These are phyloP conservation scores for Hofmannophila pseudospretella DNA, from an alignment of 2,888 invertebrate genomes.

Conservation along the genomic window DNA sequence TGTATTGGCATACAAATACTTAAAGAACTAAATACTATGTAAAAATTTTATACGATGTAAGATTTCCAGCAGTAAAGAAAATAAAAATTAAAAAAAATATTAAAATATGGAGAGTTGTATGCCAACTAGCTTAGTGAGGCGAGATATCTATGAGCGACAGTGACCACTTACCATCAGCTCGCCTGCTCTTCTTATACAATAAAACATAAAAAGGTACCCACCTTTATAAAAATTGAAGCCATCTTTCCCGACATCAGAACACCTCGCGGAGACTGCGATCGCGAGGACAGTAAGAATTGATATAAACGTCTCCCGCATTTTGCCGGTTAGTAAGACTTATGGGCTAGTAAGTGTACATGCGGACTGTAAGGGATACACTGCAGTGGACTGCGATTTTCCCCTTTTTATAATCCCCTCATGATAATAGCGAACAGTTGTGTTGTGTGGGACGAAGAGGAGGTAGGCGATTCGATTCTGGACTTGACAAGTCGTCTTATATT, in stretches of 20 bases:
- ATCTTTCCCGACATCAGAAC: constrained; percentile 42
- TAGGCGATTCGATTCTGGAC: not conserved
- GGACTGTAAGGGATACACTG: constrained; percentile 22
- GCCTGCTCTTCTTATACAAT: too few species aligned
- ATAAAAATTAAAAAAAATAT: too few species aligned
- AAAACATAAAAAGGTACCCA: too few species aligned
- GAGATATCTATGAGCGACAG: too few species aligned
- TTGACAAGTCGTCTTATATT: constrained; percentile 7
- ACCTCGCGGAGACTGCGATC: constrained; percentile 32
- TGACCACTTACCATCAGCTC: too few species aligned
- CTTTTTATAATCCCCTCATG: constrained; percentile 50
- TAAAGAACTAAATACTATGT: too few species aligned
- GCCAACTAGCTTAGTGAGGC: too few species aligned
- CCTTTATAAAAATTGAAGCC: constrained; percentile 72
- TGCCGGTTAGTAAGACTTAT: constrained; percentile 43
- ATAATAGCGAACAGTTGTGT: constrained; percentile 1
- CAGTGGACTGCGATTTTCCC: constrained; percentile 21
- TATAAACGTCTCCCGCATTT: constrained; percentile 58
- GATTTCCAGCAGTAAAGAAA: too few species aligned
- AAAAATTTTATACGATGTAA: too few species aligned
- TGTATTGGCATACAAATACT: too few species aligned
- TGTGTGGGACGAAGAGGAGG: not conserved
- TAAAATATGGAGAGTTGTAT: too few species aligned
- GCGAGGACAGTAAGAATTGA: constrained; percentile 49
- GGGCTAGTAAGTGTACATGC: constrained; percentile 27